Base-by-base conservation (phyloP, 2,888 invertebrate species). In the Papilio elwesi region DNA sequence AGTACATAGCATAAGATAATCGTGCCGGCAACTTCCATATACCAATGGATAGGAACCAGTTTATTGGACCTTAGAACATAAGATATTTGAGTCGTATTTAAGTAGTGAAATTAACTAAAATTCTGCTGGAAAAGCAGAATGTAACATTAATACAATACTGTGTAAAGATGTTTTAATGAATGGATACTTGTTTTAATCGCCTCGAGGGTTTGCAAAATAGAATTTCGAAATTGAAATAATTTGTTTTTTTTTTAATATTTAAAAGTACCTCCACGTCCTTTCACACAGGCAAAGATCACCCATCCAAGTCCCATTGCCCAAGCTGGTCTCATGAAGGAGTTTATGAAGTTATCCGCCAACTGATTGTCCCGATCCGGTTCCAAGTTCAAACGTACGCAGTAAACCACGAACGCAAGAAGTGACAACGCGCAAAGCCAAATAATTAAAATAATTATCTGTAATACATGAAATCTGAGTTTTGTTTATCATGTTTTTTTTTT, bases 1-100 rank as follows among this genome's bases (percentile, higher is more conserved):
- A 75, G 76, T 94, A 95, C 87, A 95, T 93, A 3, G 94, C 93
- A 73, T 94, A 95, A 0, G 94, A 94, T 2, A 95, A 81, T 65
- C 94, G 89, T 15, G 92, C 89, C 5, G 94, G 80, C 5, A 94
- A 81, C 79, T 94, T 93, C 88, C 94, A 95, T 57, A 93, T 79
- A 38, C 84, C 82, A 0, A 91, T 81, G 0, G 93, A 92, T 15
- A 95, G 79, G 57, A 95, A 82, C 91, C 93, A 88, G 71, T 91
- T 88, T n/a, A 93, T 82, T 26, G 87, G 82, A 71, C 88, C 93
- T 93, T 73, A 55, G 76, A 76, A 48, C 49, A 15, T 51, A 13
- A 38, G 53, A 16, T 26, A 26, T 43, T 43, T 43, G 2, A 9
- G 9, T 43, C 43, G 9, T 13, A 59, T 36, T 26, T 15, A n/a